A percentile compares a stretch with the other conserved stretches of the same genome.
Conservation (phyloP, 2,888 invertebrate genomes). For the Lasioglossum figueresi region DNA sequence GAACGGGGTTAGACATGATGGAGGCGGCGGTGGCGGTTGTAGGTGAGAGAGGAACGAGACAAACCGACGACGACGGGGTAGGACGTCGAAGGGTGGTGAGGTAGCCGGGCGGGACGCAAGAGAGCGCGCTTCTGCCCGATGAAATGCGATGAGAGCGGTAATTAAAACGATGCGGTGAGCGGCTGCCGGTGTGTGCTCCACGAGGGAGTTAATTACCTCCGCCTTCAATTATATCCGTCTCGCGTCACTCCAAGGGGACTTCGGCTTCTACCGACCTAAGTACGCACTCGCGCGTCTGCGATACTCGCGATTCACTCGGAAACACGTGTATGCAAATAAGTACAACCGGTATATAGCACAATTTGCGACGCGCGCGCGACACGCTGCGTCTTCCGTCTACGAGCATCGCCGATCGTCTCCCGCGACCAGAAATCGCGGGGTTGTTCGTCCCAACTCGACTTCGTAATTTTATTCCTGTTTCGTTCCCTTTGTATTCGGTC, state of each 20-base stretch:
- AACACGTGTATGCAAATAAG: slow-evolving; percentile 33
- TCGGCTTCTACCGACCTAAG: slow-evolving; percentile 71
- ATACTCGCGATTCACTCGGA: slow-evolving; percentile 53
- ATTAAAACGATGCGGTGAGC: slow-evolving; percentile 79
- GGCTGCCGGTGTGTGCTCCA: slow-evolving; percentile 68
- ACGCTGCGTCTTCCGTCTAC: slow-evolving; percentile 27
- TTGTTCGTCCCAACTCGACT: too few species aligned
- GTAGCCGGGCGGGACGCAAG: slow-evolving; percentile 12
- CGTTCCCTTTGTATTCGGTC: too few species aligned
- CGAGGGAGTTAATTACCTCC: slow-evolving; percentile 82
- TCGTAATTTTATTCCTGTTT: too few species aligned
- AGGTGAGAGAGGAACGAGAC: slow-evolving; percentile 5
- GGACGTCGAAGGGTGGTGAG: background rate
- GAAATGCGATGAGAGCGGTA: slow-evolving; percentile 80
- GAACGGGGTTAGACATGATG: slow-evolving; percentile 13
- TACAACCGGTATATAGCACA: background rate
- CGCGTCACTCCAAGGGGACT: slow-evolving; percentile 80
- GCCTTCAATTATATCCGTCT: slow-evolving; percentile 81
- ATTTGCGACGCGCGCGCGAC: slow-evolving; percentile 14
- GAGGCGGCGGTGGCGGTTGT: background rate
- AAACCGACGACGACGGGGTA: background rate
- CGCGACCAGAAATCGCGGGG: background rate
- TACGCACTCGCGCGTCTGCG: slow-evolving; percentile 66
- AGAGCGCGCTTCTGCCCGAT: slow-evolving; percentile 75
- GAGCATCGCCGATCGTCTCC: background rate